A percentile compares a stretch with the other conserved stretches of the same genome.
These are phyloP conservation scores for Saccopteryx leptura DNA, from an alignment of 2,113 vertebrate species.

Conservation along the genomic window DNA sequence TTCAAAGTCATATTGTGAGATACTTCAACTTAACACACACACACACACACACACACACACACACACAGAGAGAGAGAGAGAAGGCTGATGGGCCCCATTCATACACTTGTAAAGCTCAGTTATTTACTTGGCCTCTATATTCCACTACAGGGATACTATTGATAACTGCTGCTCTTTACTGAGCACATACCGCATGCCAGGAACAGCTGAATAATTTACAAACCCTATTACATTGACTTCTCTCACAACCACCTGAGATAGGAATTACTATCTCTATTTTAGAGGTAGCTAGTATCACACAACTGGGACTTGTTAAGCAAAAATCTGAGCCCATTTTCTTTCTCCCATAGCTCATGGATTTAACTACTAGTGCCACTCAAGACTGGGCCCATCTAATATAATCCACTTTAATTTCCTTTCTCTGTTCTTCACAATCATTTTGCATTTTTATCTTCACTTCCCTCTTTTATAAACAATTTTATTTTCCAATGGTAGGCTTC, in stretches of 20 bases:
- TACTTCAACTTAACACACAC: not conserved
- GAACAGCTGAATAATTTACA: not conserved
- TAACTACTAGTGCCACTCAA: not conserved
- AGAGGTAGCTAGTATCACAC: not conserved
- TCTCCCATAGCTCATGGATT: not conserved
- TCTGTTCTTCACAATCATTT: not conserved
- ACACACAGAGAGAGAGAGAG: too few species aligned
- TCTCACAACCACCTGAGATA: not conserved
- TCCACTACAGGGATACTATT: not conserved
- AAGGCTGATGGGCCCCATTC: not conserved
- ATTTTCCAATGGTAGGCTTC: not conserved
- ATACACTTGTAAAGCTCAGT: not conserved
- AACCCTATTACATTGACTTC: not conserved
- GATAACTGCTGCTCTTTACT: not conserved
- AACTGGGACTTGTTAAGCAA: not conserved
- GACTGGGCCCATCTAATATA: not conserved
- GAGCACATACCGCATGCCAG: not conserved
- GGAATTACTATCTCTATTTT: not conserved
- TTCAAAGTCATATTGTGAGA: conserved; percentile 6
- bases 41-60: too few species aligned
- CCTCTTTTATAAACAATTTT: not conserved
- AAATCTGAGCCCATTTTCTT: not conserved
- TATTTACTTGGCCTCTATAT: not conserved
- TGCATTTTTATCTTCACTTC: not conserved
- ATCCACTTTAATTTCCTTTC: not conserved